phyloP scores from a whole-genome alignment of 2,113 vertebrate species.

The Crocuta crocuta region DNA sequence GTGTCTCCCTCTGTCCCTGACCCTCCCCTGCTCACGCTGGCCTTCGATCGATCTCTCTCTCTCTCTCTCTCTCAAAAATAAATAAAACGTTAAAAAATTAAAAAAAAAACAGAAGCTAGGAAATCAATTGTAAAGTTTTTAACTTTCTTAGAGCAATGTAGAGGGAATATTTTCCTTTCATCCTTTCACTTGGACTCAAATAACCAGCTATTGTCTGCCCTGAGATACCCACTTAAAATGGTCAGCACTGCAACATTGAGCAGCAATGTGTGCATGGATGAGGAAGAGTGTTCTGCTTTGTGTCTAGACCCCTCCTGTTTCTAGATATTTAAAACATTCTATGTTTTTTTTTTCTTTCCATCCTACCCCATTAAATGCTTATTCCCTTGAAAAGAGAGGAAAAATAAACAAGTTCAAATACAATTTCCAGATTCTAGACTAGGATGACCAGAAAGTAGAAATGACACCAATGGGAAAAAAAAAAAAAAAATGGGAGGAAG shows the following conservation, averaged over 20 bases:
- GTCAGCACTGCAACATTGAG: background rate
- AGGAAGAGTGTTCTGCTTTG: background rate
- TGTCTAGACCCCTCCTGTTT: background rate
- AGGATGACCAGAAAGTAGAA: background rate
- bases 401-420: background rate
- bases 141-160: background rate
- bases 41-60: no score
- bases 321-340: background rate
- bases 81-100: no score
- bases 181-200: background rate
- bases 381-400: background rate
- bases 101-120: background rate
- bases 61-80: no score
- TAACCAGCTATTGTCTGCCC: background rate
- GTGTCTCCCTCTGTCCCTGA: no score
- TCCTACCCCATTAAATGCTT: background rate
- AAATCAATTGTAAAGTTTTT: background rate
- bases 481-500: background rate
- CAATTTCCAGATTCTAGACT: background rate
- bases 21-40: no score
- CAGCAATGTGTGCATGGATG: background rate
- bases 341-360: background rate
- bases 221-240: background rate
- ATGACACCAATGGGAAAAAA: background rate
- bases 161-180: background rate